Evolutionary conservation across 2,113 vertebrate species (phyloP).

Genomic region (Tricholaema leucomelas): DNA sequence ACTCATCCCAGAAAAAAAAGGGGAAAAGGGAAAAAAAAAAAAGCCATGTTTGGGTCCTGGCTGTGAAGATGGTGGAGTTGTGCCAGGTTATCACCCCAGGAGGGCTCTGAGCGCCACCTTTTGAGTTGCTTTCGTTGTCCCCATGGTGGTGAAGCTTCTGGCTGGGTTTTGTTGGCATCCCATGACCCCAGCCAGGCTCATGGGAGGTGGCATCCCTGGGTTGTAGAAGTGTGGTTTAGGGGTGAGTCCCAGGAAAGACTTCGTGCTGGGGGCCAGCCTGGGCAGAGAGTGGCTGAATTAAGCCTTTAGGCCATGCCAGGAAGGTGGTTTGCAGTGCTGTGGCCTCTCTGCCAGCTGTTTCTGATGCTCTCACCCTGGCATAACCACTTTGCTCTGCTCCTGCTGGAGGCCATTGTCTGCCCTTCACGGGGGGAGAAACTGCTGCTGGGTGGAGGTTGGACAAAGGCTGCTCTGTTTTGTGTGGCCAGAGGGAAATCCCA

Average conservation of each 20-base stretch:
- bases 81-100: background rate
- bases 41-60: background rate
- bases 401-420: accelerated
- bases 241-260: background rate
- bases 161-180: background rate
- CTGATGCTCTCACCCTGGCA: accelerated
- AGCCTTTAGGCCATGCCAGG: background rate
- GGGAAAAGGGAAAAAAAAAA: background rate
- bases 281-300: background rate
- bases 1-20: background rate
- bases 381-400: background rate
- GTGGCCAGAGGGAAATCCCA: background rate
- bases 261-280: no score
- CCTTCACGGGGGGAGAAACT: accelerated
- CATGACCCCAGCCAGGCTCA: accelerated
- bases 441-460: background rate
- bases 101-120: background rate
- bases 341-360: background rate
- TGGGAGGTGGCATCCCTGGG: background rate
- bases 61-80: background rate
- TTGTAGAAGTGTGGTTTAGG: accelerated
- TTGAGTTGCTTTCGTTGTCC: background rate
- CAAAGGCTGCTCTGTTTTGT: accelerated
- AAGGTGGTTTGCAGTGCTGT: accelerated
- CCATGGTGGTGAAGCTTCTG: background rate